Conservation (phyloP, 2,888 invertebrate species). For the Elysia crispata region DNA sequence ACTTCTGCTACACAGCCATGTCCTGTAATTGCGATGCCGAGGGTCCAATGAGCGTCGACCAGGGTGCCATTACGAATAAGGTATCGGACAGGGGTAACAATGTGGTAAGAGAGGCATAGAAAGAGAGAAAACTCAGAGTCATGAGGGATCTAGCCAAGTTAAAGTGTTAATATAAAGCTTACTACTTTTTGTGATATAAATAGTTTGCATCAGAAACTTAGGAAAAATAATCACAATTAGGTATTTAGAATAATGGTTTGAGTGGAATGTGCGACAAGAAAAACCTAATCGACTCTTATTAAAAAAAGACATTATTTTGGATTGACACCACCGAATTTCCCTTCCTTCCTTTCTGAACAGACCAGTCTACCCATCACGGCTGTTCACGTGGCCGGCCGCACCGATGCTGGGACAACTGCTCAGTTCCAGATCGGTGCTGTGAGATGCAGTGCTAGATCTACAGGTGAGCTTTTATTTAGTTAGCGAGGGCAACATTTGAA, state of each 20-base stretch:
- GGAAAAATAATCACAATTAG: no score
- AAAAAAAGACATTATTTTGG: no score
- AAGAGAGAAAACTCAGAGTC: no score
- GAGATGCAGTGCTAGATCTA: constrained; percentile 57
- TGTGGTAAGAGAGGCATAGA: background rate
- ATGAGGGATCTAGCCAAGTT: no score
- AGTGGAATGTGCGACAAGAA: no score
- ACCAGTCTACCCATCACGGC: constrained; percentile 38
- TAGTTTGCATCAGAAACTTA: no score
- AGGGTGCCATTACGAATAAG: constrained; percentile 59
- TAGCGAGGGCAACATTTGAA: no score
- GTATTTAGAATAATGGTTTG: no score
- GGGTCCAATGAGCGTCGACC: constrained; percentile 53
- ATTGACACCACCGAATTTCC: background rate
- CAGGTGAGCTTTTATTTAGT: constrained; percentile 62
- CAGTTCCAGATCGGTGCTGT: constrained; percentile 56
- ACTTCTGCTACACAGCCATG: constrained; percentile 57
- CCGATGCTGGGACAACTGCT: background rate
- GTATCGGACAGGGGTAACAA: background rate
- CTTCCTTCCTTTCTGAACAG: background rate
- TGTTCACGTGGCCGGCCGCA: constrained; percentile 25
- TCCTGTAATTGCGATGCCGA: constrained; percentile 65
- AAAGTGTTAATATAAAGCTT: no score
- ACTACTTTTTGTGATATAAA: no score
- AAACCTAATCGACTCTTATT: no score